Percentiles rank a stretch among this genome's conserved stretches.
phyloP scores from a whole-genome alignment of 1,140 invertebrate species.

The Psilanteris sp. region DNA sequence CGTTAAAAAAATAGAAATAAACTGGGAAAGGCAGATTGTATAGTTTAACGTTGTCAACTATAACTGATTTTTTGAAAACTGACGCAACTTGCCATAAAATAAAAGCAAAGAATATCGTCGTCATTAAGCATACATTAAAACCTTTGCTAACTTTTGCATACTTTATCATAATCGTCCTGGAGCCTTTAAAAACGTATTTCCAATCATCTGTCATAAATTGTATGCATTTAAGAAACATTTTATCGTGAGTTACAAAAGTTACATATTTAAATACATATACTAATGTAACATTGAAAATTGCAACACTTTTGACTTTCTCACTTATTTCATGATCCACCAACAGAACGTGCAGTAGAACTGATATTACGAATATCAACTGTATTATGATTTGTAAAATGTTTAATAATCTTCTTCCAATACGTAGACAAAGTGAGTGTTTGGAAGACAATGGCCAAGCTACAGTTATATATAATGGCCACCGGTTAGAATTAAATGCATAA shows the following conservation, averaged over 20 bases:
- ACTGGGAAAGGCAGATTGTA: slow-evolving; percentile 26
- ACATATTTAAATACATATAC: slow-evolving; percentile 16
- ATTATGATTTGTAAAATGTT: neutral
- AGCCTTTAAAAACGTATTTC: neutral
- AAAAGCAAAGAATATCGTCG: neutral
- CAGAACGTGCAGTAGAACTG: neutral
- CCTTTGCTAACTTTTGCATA: slow-evolving; percentile 4
- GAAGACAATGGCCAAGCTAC: neutral
- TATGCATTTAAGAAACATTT: neutral
- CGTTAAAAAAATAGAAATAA: slow-evolving; percentile 9
- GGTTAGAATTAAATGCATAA: slow-evolving; percentile 11
- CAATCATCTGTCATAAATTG: slow-evolving; percentile 15
- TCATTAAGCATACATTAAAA: neutral
- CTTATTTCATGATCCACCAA: neutral
- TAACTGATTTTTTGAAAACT: neutral
- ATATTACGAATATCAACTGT: neutral
- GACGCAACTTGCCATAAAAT: slow-evolving; percentile 17
- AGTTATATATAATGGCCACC: slow-evolving; percentile 4
- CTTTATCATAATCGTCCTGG: slow-evolving; percentile 8
- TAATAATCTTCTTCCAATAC: neutral
- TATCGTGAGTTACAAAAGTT: neutral
- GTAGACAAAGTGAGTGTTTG: neutral
- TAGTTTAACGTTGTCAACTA: slow-evolving; percentile 4
- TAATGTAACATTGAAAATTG: neutral
- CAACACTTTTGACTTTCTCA: neutral